A percentile compares a stretch with the other conserved stretches of the same genome.
phyloP scores from a whole-genome alignment of 30 jellyfish, hydroid and myxozoan genomes.

The Aurelia sp. region DNA sequence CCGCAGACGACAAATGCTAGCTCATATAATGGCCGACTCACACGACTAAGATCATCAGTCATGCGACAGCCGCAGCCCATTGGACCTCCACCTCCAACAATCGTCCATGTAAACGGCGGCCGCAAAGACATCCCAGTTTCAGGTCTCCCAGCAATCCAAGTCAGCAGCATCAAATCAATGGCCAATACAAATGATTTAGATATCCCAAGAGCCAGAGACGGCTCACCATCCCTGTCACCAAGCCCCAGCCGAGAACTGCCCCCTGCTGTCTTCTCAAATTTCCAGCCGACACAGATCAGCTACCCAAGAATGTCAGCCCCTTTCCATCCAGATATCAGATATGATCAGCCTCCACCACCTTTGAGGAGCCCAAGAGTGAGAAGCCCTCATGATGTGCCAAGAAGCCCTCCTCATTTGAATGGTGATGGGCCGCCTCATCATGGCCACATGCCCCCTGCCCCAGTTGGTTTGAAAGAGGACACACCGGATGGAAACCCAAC shows the following conservation, averaged over 20 bases:
- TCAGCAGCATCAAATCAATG: slow-evolving; percentile 61
- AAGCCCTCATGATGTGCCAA: slow-evolving; percentile 72
- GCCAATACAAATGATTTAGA: slow-evolving; percentile 42
- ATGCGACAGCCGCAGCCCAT: slow-evolving; percentile 70
- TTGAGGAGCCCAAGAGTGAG: slow-evolving; percentile 57
- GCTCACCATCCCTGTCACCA: slow-evolving; percentile 75
- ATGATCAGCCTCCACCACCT: slow-evolving; percentile 77
- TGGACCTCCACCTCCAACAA: slow-evolving; percentile 67
- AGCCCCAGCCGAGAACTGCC: slow-evolving; percentile 64
- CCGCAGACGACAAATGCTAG: slow-evolving; percentile 59
- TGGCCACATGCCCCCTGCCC: slow-evolving; percentile 37
- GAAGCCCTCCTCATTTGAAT: slow-evolving; percentile 78
- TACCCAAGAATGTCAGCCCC: slow-evolving; percentile 61
- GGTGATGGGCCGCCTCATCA: slow-evolving; percentile 58
- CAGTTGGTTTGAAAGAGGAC: slow-evolving; percentile 57
- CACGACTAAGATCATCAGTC: slow-evolving; percentile 53
- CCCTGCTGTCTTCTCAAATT: slow-evolving; percentile 38
- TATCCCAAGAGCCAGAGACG: slow-evolving; percentile 57
- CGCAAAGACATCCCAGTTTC: slow-evolving; percentile 67
- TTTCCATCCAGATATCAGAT: slow-evolving; percentile 62
- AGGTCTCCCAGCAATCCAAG: slow-evolving; percentile 69
- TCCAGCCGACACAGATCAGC: slow-evolving; percentile 56
- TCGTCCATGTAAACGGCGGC: slow-evolving; percentile 63
- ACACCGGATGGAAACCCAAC: slow-evolving; percentile 89
- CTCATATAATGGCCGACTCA: slow-evolving; percentile 59